These are phyloP conservation scores for Tinamus guttatus DNA, from an alignment of 2,113 vertebrate species.

Conservation along the genomic window DNA sequence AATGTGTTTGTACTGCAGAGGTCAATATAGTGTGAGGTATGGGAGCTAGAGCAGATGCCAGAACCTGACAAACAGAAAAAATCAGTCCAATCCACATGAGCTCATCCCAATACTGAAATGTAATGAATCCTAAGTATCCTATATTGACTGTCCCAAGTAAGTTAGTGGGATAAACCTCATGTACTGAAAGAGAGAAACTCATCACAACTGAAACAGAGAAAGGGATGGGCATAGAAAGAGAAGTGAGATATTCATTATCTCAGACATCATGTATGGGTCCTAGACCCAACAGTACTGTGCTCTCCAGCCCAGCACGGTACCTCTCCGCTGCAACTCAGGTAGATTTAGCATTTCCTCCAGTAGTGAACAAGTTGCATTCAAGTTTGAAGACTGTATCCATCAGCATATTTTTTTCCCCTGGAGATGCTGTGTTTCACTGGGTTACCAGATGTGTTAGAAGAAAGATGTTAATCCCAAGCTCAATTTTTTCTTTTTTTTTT, in stretches of 20 bases:
- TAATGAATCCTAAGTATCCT: not conserved
- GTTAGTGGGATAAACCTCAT: not conserved
- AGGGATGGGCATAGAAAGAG: not conserved
- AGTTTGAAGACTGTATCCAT: not conserved
- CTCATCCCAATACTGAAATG: not conserved
- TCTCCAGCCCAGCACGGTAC: not conserved
- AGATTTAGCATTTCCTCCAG: not conserved
- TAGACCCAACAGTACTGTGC: not conserved
- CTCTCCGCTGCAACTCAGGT: fast-evolving
- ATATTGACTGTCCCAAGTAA: not conserved
- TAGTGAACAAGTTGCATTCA: not conserved
- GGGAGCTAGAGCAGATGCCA: not conserved
- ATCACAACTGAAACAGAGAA: not conserved
- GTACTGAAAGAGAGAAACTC: not conserved
- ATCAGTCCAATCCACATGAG: not conserved
- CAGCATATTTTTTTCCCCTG: no score
- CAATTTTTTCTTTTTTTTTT: not conserved
- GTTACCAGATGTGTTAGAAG: not conserved
- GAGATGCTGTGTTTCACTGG: not conserved
- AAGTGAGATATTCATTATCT: not conserved
- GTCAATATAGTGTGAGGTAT: not conserved
- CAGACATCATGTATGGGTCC: not conserved
- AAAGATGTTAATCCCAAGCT: not conserved
- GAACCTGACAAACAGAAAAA: not conserved
- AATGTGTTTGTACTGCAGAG: not conserved